A percentile compares a stretch with the other conserved stretches of the same genome.
These are phyloP conservation scores for Myripristis jacobus DNA, from an alignment of 2,797 vertebrate genomes.

Conservation along the genomic window DNA sequence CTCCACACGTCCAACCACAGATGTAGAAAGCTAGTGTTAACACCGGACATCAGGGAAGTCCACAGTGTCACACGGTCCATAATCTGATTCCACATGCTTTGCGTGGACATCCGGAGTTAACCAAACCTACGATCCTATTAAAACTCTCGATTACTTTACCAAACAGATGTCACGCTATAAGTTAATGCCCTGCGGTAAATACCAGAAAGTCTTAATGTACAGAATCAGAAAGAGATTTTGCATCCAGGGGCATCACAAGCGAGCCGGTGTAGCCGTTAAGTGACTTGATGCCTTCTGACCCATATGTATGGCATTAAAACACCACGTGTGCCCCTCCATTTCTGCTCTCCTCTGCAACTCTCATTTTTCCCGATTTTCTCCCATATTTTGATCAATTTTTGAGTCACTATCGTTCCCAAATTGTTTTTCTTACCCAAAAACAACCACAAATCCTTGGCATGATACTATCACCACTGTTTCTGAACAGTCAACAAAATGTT, in stretches of 20 bases:
- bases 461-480: no score
- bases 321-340: constrained; percentile 9
- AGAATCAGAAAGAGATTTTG: constrained; percentile 40
- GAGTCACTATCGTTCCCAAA: no score
- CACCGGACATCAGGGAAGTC: not conserved
- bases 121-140: constrained; percentile 52
- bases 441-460: no score
- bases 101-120: no score
- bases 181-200: constrained; percentile 62
- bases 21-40: no score
- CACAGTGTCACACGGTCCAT: not conserved
- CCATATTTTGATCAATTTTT: no score
- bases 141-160: constrained; percentile 41
- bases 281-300: constrained; percentile 61
- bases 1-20: not conserved
- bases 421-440: no score
- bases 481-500: no score
- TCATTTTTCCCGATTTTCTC: no score
- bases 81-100: constrained; percentile 14
- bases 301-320: constrained; percentile 48
- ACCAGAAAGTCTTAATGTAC: constrained; percentile 53
- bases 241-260: constrained; percentile 42
- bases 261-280: constrained; percentile 30
- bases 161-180: constrained; percentile 49
- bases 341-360: not conserved